Conservation (phyloP, 2,797 vertebrate genomes). For the Sciaenops ocellatus region DNA sequence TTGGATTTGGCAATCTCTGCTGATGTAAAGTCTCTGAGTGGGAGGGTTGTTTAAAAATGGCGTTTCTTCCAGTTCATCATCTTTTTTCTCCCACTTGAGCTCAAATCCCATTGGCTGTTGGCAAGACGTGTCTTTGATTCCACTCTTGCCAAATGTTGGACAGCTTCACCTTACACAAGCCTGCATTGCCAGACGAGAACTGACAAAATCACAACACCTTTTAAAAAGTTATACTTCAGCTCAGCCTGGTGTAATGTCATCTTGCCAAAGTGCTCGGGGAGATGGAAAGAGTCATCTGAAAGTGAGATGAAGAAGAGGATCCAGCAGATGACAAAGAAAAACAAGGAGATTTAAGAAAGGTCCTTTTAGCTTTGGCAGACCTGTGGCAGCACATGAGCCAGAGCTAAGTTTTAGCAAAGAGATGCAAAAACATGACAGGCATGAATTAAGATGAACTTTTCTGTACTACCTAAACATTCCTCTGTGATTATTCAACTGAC, state of each 20-base stretch:
- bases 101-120: conserved; percentile 14
- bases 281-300: conserved; percentile 9
- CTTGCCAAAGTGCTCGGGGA: conserved; percentile 3
- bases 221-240: conserved; percentile 21
- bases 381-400: not conserved
- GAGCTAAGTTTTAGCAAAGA: not conserved
- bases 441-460: not conserved
- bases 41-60: conserved; percentile 31
- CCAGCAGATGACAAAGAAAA: conserved; percentile 9
- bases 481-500: conserved; percentile 4
- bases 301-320: conserved; percentile 12
- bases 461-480: not conserved
- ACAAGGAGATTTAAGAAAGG: conserved; percentile 1
- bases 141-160: conserved; percentile 33
- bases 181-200: conserved; percentile 30
- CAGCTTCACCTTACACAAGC: conserved; percentile 29
- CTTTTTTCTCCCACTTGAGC: conserved; percentile 30
- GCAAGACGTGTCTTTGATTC: conserved; percentile 25
- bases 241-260: conserved; percentile 3
- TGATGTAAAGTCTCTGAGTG: conserved; percentile 23
- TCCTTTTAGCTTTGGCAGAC: conserved; percentile 3
- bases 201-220: conserved; percentile 24
- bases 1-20: not conserved
- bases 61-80: conserved; percentile 39
- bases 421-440: not conserved